Conservation (phyloP, 2,113 vertebrate genomes). For the Lepisosteus oculatus region DNA sequence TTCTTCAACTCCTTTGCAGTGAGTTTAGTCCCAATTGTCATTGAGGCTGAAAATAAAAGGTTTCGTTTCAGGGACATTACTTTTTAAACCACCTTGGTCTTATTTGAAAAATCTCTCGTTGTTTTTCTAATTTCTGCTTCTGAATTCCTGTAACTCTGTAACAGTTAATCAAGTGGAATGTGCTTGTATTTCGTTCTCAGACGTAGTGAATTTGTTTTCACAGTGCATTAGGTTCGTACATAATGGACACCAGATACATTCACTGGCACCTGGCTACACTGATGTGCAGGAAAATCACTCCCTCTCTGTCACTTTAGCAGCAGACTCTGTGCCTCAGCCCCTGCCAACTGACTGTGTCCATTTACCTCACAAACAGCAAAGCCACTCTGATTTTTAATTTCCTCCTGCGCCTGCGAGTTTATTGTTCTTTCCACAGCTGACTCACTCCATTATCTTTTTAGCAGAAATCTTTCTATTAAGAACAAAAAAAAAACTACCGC, state of each 20-base stretch:
- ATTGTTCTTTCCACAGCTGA: slow-evolving; percentile 30
- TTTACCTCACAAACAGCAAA: neutral
- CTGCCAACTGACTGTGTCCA: too few relatives aligned
- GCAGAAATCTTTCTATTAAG: slow-evolving; percentile 38
- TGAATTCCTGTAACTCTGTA: neutral
- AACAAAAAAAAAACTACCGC: slow-evolving; percentile 38
- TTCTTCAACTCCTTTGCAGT: neutral
- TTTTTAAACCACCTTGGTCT: neutral
- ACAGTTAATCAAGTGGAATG: neutral
- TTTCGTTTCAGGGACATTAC: neutral
- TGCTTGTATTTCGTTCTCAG: neutral
- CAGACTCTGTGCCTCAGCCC: too few relatives aligned
- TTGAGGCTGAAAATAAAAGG: neutral
- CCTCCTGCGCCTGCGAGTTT: slow-evolving; percentile 29
- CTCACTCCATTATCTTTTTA: slow-evolving; percentile 45
- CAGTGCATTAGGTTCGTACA: neutral
- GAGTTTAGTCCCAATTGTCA: neutral
- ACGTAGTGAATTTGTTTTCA: neutral
- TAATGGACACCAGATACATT: neutral
- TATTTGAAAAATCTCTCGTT: neutral
- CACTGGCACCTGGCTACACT: neutral
- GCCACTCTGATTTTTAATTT: slow-evolving; percentile 28
- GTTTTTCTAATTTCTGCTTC: neutral
- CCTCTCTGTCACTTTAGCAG: too few relatives aligned
- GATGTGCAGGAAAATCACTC: too few relatives aligned